Evolutionary conservation across 2,888 invertebrate genomes (phyloP).

Genomic region (Eurois occulta): DNA sequence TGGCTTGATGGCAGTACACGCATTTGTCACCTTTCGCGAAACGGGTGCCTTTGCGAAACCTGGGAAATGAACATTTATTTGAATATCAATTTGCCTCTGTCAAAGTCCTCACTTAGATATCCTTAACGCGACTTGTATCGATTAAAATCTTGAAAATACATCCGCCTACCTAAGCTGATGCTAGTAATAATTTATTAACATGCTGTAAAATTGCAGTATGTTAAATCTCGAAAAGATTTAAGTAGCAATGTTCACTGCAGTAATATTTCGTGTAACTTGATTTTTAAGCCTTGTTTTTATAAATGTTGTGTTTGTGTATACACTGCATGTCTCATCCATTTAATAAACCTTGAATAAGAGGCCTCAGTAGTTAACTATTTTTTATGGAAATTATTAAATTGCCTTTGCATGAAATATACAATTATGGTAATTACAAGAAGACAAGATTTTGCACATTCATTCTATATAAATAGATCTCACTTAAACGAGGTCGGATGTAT

Average conservation of each 20-base stretch:
- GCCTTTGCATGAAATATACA: not conserved
- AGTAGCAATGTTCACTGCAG: slow-evolving; percentile 1
- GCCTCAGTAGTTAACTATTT: not conserved
- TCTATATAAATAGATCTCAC: not conserved
- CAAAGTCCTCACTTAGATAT: not conserved
- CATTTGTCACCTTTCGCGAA: slow-evolving; percentile 96
- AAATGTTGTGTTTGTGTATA: not conserved
- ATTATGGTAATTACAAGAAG: not conserved
- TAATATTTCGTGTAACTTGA: not conserved
- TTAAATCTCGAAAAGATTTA: not conserved
- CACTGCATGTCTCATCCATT: not conserved
- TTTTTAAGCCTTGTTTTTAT: not conserved
- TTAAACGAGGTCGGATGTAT: not conserved
- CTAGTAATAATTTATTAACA: not conserved
- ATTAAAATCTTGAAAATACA: not conserved
- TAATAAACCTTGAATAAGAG: not conserved
- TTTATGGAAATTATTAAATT: not conserved
- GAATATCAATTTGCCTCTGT: not conserved
- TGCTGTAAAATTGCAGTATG: not conserved
- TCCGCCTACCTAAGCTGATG: not conserved
- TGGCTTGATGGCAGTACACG: slow-evolving; percentile 94
- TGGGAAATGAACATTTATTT: slow-evolving; percentile 59
- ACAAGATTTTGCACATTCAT: slow-evolving; percentile 10
- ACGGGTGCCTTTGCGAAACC: slow-evolving; percentile 94
- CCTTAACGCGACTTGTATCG: not conserved